Conservation (phyloP, 2,113 vertebrate genomes). For the Illadopsis cleaveri region DNA sequence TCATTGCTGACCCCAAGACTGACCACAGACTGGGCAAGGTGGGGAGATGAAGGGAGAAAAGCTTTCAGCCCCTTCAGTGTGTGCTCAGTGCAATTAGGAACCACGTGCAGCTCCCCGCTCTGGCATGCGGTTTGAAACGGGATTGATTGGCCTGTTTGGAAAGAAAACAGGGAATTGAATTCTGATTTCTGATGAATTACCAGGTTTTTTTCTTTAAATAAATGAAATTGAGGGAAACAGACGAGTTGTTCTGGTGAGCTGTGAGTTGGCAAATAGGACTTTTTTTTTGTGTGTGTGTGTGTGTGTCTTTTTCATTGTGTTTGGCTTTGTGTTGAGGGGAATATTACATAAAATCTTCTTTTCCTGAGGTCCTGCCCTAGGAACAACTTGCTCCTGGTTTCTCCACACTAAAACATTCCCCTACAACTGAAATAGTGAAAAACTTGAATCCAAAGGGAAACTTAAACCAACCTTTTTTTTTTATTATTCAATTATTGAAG, state of each 20-base stretch:
- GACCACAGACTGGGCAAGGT: constrained; percentile 98
- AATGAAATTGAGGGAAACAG: constrained; percentile 62
- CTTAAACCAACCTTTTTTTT: constrained; percentile 30
- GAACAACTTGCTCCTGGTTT: neutral
- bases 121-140: constrained; percentile 55
- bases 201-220: constrained; percentile 50
- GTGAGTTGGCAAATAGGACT: neutral
- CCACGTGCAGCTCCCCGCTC: neutral
- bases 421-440: neutral
- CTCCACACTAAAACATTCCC: neutral
- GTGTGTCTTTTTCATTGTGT: neutral
- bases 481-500: constrained; percentile 70
- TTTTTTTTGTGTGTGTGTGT: neutral
- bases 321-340: neutral
- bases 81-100: neutral
- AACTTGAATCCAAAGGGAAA: constrained; percentile 12
- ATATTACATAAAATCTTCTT: neutral
- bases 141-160: neutral
- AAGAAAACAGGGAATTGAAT: constrained; percentile 49
- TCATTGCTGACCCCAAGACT: constrained; percentile 97
- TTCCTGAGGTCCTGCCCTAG: neutral
- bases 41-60: constrained; percentile 83
- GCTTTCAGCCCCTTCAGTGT: neutral
- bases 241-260: constrained; percentile 2
- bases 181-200: neutral